phyloP scores from a whole-genome alignment of 2,113 vertebrate species.

The Grammomys surdaster region DNA sequence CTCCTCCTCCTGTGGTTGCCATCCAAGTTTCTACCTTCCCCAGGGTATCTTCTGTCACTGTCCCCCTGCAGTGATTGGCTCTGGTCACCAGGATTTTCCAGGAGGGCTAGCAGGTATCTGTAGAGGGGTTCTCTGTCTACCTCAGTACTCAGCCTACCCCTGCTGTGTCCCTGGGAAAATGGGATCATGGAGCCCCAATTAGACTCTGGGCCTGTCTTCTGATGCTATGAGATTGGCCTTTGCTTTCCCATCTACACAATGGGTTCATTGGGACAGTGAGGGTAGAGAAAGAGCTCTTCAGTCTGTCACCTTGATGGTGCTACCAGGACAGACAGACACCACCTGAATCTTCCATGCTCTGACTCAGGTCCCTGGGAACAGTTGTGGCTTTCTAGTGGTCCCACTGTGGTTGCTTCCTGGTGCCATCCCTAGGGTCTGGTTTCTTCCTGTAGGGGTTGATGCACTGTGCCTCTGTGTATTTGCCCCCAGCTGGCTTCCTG shows the following conservation, averaged over 20 bases:
- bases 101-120: not conserved
- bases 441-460: not conserved
- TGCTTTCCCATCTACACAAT: not conserved
- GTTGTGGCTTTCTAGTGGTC: not conserved
- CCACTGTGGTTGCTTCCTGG: rapidly evolving
- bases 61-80: not conserved
- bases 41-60: not conserved
- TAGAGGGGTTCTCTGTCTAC: too few species aligned
- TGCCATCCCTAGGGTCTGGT: not conserved
- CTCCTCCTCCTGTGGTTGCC: not conserved
- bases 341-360: not conserved
- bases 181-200: not conserved
- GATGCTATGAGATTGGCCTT: not conserved
- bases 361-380: not conserved
- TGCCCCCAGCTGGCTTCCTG: not conserved
- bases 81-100: not conserved
- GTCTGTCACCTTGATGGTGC: not conserved
- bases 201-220: not conserved
- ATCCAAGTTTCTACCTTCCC: not conserved
- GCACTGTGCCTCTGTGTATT: not conserved
- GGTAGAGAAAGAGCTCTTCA: not conserved
- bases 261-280: not conserved
- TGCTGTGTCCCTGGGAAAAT: not conserved
- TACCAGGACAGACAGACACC: not conserved
- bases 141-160: rapidly evolving